Base-by-base conservation (phyloP, 2,888 invertebrate genomes). In the Metopia argyrocephala region DNA sequence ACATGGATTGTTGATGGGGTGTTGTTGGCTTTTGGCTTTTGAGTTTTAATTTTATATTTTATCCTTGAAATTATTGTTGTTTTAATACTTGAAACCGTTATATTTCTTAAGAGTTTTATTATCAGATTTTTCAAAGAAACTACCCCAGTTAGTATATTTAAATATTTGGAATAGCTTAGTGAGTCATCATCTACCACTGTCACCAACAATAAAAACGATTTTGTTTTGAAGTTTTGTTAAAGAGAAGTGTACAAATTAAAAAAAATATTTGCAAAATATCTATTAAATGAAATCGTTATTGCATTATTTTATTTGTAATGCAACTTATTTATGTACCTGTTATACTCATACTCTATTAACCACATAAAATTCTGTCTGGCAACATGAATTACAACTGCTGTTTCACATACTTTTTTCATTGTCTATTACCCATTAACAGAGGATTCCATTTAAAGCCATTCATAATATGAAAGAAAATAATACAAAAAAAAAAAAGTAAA, bases 51-150 rank as follows among this genome's bases (percentile, higher is more conserved):
- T 46, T 20, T 65, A 69, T 59, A 73, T 65, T 73, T 73, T 80
- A 46, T 52, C 57, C 52, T 57, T 76, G 20, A 68, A 80, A 73
- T 73, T 69, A 73, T 69, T 81, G 70, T 78, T 59, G 21, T 68
- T 81, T 74, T 75, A 56, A 78, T 78, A 57, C 65, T 68, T 71
- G 71, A 68, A 76, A 64, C 31, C 56, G 38, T 27, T 59, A 46
- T 59, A 45, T 59, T n/a, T 54, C n/a, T 64, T 76, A 56, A 76
- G 71, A 71, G 61, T 56, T 73, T 31, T 57, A 62, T 76, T 80
- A 73, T 80, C 71, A 62, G 79, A 79, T 79, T 20, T 18, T 25
- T 9, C 23, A 57, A 15, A 38, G 79, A n/a, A n/a, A n/a, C n/a
- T n/a, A n/a, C n/a, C n/a, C n/a, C n/a, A n/a, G n/a, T n/a, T n/a